These are phyloP conservation scores for Acronicta leporina DNA, from an alignment of 2,888 invertebrate species.

Conservation along the genomic window DNA sequence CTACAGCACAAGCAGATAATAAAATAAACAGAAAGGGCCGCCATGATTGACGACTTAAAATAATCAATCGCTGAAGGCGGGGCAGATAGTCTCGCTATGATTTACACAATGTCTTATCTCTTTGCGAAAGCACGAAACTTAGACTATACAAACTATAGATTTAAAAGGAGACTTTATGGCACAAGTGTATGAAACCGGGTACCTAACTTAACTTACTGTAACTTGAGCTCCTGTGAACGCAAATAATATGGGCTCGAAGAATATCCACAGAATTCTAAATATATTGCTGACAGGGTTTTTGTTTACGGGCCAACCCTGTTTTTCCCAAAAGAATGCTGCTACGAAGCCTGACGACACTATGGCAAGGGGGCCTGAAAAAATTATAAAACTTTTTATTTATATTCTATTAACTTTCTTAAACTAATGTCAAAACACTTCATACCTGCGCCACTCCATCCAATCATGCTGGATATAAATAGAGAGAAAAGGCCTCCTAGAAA, in stretches of 20 bases:
- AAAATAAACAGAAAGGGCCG: too few relatives aligned
- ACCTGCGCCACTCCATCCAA: slow-evolving; percentile 91
- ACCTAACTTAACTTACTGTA: slow-evolving; percentile 83
- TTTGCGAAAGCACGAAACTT: too few relatives aligned
- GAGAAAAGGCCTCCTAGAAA: slow-evolving; percentile 93
- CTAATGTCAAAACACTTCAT: slow-evolving; percentile 17
- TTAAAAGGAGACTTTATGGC: too few relatives aligned
- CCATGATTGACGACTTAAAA: too few relatives aligned
- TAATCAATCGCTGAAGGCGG: too few relatives aligned
- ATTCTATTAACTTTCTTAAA: too few relatives aligned
- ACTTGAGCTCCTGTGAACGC: slow-evolving; percentile 96
- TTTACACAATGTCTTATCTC: too few relatives aligned
- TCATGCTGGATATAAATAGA: slow-evolving; percentile 92
- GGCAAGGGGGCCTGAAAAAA: slow-evolving; percentile 90
- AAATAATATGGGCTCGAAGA: slow-evolving; percentile 96
- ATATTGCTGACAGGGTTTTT: slow-evolving; percentile 93
- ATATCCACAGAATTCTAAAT: slow-evolving; percentile 95
- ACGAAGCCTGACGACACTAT: slow-evolving; percentile 93
- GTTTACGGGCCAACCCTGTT: slow-evolving; percentile 92
- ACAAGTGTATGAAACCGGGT: too few relatives aligned
- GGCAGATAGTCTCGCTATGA: too few relatives aligned
- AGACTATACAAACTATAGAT: background rate
- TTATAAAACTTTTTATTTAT: slow-evolving; percentile 3
- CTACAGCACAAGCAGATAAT: too few relatives aligned
- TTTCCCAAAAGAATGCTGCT: slow-evolving; percentile 92